phyloP scores from a whole-genome alignment of 53 echinoderm and acorn worm species.

The Echinarachnius parma region DNA sequence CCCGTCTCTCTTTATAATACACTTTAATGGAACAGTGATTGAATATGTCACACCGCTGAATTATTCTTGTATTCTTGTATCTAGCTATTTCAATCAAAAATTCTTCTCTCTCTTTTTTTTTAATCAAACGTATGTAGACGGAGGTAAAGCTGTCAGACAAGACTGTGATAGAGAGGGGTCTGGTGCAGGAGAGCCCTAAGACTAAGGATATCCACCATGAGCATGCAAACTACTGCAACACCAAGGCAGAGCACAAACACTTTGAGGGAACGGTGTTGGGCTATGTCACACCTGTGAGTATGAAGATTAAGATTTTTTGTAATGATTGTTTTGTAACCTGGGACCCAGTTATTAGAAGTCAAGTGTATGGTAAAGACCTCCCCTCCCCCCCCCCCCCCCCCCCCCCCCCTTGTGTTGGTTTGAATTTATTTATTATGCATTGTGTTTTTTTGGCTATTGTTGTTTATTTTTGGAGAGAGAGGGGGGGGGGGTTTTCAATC shows the following conservation, averaged over 20 bases:
- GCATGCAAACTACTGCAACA: slow-evolving; percentile 71
- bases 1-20: neutral
- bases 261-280: slow-evolving; percentile 75
- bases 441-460: neutral
- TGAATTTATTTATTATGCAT: neutral
- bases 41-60: neutral
- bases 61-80: neutral
- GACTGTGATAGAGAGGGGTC: slow-evolving; percentile 81
- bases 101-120: neutral
- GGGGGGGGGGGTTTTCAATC: too few species aligned
- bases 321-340: neutral
- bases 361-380: neutral
- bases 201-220: slow-evolving; percentile 75
- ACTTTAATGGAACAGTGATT: neutral
- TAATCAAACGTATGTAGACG: slow-evolving; percentile 27
- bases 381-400: too few species aligned
- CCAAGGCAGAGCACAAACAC: slow-evolving; percentile 57
- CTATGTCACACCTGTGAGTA: slow-evolving; percentile 94
- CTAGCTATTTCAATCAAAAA: neutral
- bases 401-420: too few species aligned
- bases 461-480: neutral
- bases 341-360: neutral
- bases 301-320: neutral
- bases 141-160: slow-evolving; percentile 81
- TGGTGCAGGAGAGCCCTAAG: slow-evolving; percentile 74